Base-by-base conservation (phyloP, 2,888 invertebrate species). In the Trypoxylon attenuatum region DNA sequence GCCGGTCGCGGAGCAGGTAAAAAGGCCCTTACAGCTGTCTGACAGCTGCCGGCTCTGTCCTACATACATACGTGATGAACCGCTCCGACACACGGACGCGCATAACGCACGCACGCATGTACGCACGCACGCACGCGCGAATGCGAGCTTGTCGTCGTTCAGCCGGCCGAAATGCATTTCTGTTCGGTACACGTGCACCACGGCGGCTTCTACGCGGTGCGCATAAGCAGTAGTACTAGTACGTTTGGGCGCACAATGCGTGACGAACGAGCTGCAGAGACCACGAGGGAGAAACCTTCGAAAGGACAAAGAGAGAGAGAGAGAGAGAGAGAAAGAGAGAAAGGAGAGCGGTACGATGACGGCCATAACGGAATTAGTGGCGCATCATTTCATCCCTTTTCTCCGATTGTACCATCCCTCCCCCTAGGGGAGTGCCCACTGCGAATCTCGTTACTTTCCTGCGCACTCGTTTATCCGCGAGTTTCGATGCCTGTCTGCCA, bases 21-120 rank as follows among this genome's bases (percentile, higher is more conserved):
- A 86, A 87, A 85, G 84, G 83, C 81, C 82, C 82, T 78, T 83
- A 85, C 86, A 87, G 87, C 87, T 87, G 87, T 86, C 87, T 71
- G 84, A 84, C 87, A 87, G 87, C 87, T 87, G 86, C 86, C 82
- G 84, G 78, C 81, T 82, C 81, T 86, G 86, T 86, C 86, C 86
- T 84, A 85, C 80, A 86, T 85, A 84, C 84, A 84, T 85, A 80
- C 79, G 72, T 76, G 83, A 85, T 83, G 81, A 82, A 82, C 79
- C 78, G 68, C 73, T 76, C 73, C 75, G 68, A 57, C 56, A 50
- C 68, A 69, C 60, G 53, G 46, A 27, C 39, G 4, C 22, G 21
- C 13, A 50, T 15, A 55, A 33, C 13, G 41, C 50, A n/a, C 41
- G 46, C 22, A 53, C 53, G 57, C 46, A 50, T 16, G 29, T 49